Percentiles rank a stretch among this genome's conserved stretches.
Conservation (phyloP, 2,113 vertebrate species). For the Dermatemys mawii region DNA sequence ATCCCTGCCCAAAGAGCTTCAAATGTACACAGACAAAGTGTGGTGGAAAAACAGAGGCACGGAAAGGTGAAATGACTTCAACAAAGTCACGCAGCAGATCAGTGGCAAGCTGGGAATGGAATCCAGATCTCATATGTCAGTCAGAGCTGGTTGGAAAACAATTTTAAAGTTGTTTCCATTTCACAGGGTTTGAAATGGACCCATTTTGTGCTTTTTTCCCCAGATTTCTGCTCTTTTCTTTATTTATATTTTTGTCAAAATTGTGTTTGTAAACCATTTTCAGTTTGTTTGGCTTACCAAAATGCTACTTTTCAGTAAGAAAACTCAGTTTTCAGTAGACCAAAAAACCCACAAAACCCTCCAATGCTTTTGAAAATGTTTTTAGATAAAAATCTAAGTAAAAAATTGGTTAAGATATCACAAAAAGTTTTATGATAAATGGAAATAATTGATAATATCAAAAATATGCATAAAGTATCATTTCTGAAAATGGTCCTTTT, state of each 20-base stretch:
- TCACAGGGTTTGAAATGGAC: neutral
- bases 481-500: neutral
- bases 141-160: neutral
- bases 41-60: neutral
- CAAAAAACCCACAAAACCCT: neutral
- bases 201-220: conserved; percentile 2
- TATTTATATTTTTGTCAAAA: neutral
- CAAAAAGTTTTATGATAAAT: neutral
- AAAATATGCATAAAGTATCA: neutral
- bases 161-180: conserved; percentile 8
- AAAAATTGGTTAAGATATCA: neutral
- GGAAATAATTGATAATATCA: neutral
- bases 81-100: neutral
- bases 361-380: neutral
- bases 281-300: neutral
- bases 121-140: neutral
- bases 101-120: neutral
- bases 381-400: neutral
- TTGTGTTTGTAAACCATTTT: neutral
- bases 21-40: neutral
- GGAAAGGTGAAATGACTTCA: neutral
- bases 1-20: neutral
- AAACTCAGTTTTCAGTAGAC: neutral
- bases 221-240: neutral
- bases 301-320: neutral